Conservation (phyloP, 2,797 vertebrate genomes). For the Ibycter americanus region DNA sequence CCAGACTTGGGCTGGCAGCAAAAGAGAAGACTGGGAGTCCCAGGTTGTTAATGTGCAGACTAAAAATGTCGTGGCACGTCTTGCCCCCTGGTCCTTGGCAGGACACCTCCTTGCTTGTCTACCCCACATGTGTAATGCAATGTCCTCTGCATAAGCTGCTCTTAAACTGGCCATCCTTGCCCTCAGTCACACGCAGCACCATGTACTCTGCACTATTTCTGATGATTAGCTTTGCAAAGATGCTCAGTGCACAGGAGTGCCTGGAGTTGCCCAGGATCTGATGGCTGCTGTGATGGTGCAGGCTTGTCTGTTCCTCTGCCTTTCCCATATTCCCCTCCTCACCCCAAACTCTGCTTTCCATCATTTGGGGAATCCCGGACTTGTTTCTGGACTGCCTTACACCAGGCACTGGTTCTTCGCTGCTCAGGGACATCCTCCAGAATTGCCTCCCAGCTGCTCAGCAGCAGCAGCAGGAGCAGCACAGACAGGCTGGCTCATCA, state of each 20-base stretch:
- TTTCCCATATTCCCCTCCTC: background rate
- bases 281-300: background rate
- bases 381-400: background rate
- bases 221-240: background rate
- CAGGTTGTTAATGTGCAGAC: background rate
- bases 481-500: background rate
- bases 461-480: background rate
- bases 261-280: background rate
- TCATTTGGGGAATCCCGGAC: background rate
- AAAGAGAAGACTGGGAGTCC: background rate
- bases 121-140: no score
- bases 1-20: background rate
- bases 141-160: background rate
- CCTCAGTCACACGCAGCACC: background rate
- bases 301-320: background rate
- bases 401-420: background rate
- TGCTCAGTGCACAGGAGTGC: background rate
- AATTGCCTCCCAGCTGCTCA: background rate
- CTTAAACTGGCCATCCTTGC: background rate
- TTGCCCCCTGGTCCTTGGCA: background rate
- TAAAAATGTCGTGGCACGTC: accelerated
- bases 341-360: background rate
- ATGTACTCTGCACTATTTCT: background rate
- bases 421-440: background rate
- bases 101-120: background rate